These are phyloP conservation scores for Antechinus stuartii DNA, from an alignment of 2,113 vertebrate species.

Conservation along the genomic window DNA sequence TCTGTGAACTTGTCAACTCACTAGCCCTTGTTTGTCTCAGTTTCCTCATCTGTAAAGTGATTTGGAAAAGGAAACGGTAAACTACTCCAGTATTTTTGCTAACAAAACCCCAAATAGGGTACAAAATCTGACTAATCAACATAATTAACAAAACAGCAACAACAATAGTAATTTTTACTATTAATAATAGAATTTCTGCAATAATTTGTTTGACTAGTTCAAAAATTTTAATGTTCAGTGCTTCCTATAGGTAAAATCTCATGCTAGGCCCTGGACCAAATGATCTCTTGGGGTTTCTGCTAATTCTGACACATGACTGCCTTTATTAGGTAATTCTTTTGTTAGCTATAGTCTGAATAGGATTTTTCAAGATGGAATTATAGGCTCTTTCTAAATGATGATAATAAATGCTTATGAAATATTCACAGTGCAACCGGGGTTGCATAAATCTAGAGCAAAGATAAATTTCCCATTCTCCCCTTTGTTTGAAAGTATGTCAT, in stretches of 20 bases:
- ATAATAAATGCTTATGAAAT: slow-evolving; percentile 41
- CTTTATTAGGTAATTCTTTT: slow-evolving; percentile 31
- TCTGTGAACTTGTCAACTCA: not conserved
- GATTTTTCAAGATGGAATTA: slow-evolving; percentile 39
- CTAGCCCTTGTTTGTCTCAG: not conserved
- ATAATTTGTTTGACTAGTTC: too few relatives aligned
- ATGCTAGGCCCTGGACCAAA: too few relatives aligned
- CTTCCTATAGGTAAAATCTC: too few relatives aligned
- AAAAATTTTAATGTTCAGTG: too few relatives aligned
- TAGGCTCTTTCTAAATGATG: slow-evolving; percentile 54
- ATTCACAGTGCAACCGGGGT: slow-evolving; percentile 35
- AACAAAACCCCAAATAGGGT: not conserved
- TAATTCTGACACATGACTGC: not conserved
- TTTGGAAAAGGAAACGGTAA: not conserved
- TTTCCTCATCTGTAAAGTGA: not conserved
- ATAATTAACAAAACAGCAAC: too few relatives aligned
- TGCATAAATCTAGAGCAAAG: slow-evolving; percentile 34
- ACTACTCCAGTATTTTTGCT: not conserved
- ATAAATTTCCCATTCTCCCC: slow-evolving; percentile 26
- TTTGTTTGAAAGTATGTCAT: slow-evolving; percentile 45
- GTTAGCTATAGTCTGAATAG: not conserved
- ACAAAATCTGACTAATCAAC: not conserved
- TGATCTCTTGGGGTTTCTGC: too few relatives aligned
- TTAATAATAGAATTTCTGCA: too few relatives aligned
- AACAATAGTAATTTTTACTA: too few relatives aligned